Evolutionary conservation across 2,888 invertebrate genomes (phyloP).

Genomic region (Nemotelus nigrinus): DNA sequence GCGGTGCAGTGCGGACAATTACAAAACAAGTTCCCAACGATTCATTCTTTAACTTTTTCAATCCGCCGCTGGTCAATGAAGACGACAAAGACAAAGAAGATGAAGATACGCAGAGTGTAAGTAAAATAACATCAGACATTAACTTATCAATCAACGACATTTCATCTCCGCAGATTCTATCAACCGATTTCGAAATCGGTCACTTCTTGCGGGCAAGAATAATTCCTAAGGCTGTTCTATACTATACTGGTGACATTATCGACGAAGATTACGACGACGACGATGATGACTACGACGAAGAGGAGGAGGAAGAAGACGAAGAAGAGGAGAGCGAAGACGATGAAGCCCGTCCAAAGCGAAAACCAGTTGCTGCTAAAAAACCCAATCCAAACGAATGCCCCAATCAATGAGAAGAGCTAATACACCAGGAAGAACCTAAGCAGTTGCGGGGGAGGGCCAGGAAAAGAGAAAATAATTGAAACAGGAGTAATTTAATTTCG

Average conservation of each 20-base stretch:
- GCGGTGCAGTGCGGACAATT: slow-evolving; percentile 92
- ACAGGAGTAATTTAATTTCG: neutral
- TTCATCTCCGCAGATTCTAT: slow-evolving; percentile 73
- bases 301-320: slow-evolving; percentile 70
- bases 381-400: slow-evolving; percentile 73
- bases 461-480: slow-evolving; percentile 13
- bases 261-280: slow-evolving; percentile 80
- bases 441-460: slow-evolving; percentile 34
- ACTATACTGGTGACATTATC: slow-evolving; percentile 90
- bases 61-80: slow-evolving; percentile 88
- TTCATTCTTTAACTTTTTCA: slow-evolving; percentile 99
- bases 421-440: slow-evolving; percentile 25
- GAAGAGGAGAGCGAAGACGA: slow-evolving; percentile 57
- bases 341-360: slow-evolving; percentile 54
- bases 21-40: slow-evolving; percentile 95
- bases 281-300: slow-evolving; percentile 66
- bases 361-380: slow-evolving; percentile 57
- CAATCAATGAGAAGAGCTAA: slow-evolving; percentile 70
- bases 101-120: slow-evolving; percentile 77
- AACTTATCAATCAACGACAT: neutral
- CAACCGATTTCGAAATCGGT: slow-evolving; percentile 97
- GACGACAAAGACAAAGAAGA: slow-evolving; percentile 83
- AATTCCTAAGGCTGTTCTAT: slow-evolving; percentile 95
- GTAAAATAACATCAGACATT: neutral
- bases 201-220: slow-evolving; percentile 97